phyloP scores from a whole-genome alignment of 2,113 vertebrate genomes.

The Calyptommatus sinebrachiatus region DNA sequence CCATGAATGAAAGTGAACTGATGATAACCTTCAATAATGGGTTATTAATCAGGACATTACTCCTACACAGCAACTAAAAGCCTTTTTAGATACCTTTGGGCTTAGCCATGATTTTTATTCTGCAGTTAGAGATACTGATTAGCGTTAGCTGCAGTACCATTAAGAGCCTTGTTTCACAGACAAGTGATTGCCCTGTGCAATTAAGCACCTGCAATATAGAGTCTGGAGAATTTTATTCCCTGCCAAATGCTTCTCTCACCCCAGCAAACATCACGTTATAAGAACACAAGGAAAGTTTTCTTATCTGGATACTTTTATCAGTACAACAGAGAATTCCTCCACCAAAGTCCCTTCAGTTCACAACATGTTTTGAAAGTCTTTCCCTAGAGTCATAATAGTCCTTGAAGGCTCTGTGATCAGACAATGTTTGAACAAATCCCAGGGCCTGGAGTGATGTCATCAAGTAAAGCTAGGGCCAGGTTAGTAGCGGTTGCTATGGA shows the following conservation, averaged over 20 bases:
- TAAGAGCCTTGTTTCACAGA: slow-evolving; percentile 31
- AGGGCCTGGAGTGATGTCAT: no score
- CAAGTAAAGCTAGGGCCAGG: no score
- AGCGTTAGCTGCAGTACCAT: slow-evolving; percentile 8
- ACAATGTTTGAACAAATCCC: no score
- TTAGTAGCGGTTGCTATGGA: no score
- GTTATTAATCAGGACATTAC: slow-evolving; percentile 38
- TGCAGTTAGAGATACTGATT: slow-evolving; percentile 20
- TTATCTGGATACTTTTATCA: not conserved
- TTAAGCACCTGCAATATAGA: slow-evolving; percentile 37
- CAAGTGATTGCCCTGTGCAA: slow-evolving; percentile 27
- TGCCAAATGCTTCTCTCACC: slow-evolving; percentile 11
- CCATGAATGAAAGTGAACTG: not conserved
- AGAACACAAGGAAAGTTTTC: not conserved
- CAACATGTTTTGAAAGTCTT: no score
- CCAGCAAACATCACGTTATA: slow-evolving; percentile 21
- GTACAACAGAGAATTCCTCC: not conserved
- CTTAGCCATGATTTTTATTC: slow-evolving; percentile 37
- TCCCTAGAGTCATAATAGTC: no score
- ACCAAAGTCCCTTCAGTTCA: no score
- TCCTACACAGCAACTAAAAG: slow-evolving; percentile 22
- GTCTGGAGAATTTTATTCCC: not conserved
- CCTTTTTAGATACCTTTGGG: slow-evolving; percentile 26
- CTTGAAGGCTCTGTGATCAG: no score
- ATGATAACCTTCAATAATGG: slow-evolving; percentile 23